These are phyloP conservation scores for Drosophila punjabiensis DNA, from an alignment of 1,140 invertebrate genomes.

Conservation along the genomic window DNA sequence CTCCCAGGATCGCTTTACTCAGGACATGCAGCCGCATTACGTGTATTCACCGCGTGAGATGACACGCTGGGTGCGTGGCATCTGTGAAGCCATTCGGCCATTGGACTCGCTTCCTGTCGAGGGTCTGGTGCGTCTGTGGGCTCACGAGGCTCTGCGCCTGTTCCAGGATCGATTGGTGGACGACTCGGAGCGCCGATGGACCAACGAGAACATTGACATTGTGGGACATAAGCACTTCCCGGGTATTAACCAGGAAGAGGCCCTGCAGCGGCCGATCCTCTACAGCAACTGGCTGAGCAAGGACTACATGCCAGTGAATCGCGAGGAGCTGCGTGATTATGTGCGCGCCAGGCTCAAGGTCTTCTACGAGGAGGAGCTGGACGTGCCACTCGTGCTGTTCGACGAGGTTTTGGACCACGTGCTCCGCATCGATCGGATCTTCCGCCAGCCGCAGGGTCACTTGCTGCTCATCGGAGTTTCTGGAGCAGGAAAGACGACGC, in stretches of 20 bases:
- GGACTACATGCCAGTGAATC: slow-evolving; percentile 98
- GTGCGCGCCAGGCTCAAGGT: slow-evolving; percentile 98
- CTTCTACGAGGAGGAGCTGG: slow-evolving; percentile 99
- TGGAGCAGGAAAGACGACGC: slow-evolving; percentile 99
- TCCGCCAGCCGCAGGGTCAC: slow-evolving; percentile 99
- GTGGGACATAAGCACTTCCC: slow-evolving; percentile 98
- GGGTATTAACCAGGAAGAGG: slow-evolving; percentile 93
- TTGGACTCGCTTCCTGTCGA: slow-evolving; percentile 96
- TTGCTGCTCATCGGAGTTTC: slow-evolving; percentile 98
- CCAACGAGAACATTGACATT: slow-evolving; percentile 98
- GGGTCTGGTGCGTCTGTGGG: slow-evolving; percentile 98
- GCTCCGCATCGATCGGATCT: slow-evolving; percentile 98
- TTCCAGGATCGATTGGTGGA: slow-evolving; percentile 99
- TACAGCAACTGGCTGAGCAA: slow-evolving; percentile 99
- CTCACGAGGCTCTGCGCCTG: slow-evolving; percentile 98
- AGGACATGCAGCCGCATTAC: slow-evolving; percentile 99
- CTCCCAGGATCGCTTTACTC: slow-evolving; percentile 99
- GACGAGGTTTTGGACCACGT: slow-evolving; percentile 99
- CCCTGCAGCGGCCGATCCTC: slow-evolving; percentile 93
- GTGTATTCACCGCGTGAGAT: slow-evolving; percentile 99
- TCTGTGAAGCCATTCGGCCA: slow-evolving; percentile 98
- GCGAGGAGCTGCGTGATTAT: slow-evolving; percentile 97
- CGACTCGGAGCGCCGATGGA: slow-evolving; percentile 98
- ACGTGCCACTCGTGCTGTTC: slow-evolving; percentile 98
- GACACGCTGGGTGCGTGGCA: slow-evolving; percentile 99